Evolutionary conservation across 1,140 invertebrate species (phyloP), one percentile per base, ranked within the genome.

Genomic region (Pseudobourletiella spinata): DNA sequence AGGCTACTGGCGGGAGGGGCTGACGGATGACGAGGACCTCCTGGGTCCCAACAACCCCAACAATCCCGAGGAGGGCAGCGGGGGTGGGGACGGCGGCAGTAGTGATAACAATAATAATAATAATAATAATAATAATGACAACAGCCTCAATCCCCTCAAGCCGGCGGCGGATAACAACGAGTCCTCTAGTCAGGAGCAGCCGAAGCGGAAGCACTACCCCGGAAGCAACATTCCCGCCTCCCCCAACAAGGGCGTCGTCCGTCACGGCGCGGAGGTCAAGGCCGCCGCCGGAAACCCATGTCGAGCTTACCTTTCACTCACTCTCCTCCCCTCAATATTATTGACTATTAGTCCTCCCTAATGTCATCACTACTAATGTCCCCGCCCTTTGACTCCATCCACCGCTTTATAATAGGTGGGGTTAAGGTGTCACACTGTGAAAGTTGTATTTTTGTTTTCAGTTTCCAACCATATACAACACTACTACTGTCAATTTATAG

Each of bases 1-100:
- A 11, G 35, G 59, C n/a, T 44, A 39, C 35, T 68, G 64, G 56
- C 39, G 42, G 16, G 58, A 65, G 16, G 65, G 57, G 4, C 39
- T 54, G 18, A 61, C 65, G 22, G 65, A 61, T 52, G 64, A 63
- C 26, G 63, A 64, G 50, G 67, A 69, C 35, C 52, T 67, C 3
- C 26, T 67, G 18, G 57, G 50, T 8, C 35, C 56, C n/a, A 54
- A 54, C 25, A 54, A 28, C 30, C 6, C 16, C 6, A 6, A 14
- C 54, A 11, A 6, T 20, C 35, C 26, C 14, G 15, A n/a, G 35
- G 42, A 58, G 3, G 26, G 14, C 3, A 35, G 26, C 39, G 54
- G 30, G 8, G 30, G 30, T 11, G 54, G 30, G 3, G 55, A 26
- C 6, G 30, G 30, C 3, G 54, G 30, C 18, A 15, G 39, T 35